Percentiles rank a stretch among this genome's conserved stretches.
phyloP scores from a whole-genome alignment of 2,797 vertebrate species.

The Melanotaenia pygmaea region DNA sequence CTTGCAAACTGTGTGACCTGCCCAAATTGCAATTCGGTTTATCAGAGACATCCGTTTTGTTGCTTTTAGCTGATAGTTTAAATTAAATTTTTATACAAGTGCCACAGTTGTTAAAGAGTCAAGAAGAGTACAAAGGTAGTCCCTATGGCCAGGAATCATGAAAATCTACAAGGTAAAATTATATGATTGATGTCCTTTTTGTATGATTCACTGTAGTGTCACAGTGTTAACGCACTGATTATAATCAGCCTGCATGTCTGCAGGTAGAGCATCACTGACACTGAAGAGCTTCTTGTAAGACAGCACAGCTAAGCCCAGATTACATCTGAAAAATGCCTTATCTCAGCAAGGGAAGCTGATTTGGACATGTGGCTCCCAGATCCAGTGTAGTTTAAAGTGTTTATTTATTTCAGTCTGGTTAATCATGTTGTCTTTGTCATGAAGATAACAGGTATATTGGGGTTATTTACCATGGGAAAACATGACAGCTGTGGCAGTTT shows the following conservation, averaged over 20 bases:
- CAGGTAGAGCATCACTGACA: not conserved
- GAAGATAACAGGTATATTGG: no score
- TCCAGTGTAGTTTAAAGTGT: no score
- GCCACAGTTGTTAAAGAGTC: not conserved
- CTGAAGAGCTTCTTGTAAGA: conserved; percentile 5
- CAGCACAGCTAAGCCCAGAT: not conserved
- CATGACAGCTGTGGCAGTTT: no score
- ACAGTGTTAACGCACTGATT: no score
- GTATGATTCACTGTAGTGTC: no score
- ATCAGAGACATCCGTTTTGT: not conserved
- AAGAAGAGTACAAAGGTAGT: not conserved
- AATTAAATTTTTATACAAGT: not conserved
- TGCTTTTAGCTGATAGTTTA: not conserved
- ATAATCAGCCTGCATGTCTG: no score
- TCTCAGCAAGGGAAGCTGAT: no score
- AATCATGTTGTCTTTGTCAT: no score
- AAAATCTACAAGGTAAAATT: not conserved
- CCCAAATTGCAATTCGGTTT: not conserved
- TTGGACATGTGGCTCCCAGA: no score
- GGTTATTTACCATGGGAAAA: no score
- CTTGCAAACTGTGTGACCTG: not conserved
- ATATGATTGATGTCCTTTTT: not conserved
- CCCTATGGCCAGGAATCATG: not conserved
- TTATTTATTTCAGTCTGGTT: no score
- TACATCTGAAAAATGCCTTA: no score